Evolutionary conservation across 2,888 invertebrate genomes (phyloP).

Genomic region (Torymus auratus): DNA sequence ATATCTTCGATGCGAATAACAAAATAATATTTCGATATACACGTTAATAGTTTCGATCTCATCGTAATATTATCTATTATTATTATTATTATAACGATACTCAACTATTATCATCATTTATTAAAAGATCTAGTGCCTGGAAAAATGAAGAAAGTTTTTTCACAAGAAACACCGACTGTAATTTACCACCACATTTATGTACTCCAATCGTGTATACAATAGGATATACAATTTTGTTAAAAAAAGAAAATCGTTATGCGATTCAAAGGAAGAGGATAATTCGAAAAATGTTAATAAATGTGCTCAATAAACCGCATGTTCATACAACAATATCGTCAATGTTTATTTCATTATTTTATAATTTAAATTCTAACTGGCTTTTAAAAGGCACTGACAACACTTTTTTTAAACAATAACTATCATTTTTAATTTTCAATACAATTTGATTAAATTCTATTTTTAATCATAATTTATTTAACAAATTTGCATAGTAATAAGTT

Average conservation of each 20-base stretch:
- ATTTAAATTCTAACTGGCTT: no score
- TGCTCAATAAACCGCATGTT: constrained; percentile 50
- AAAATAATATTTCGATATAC: constrained; percentile 17
- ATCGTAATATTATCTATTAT: constrained; percentile 43
- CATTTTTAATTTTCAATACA: no score
- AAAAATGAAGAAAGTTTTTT: constrained; percentile 49
- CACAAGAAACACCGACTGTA: constrained; percentile 27
- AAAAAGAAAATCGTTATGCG: constrained; percentile 47
- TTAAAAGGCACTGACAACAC: no score
- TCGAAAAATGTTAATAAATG: constrained; percentile 49
- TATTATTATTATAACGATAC: constrained; percentile 7
- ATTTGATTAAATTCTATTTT: no score
- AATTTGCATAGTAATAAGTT: no score
- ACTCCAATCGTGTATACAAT: constrained; percentile 41
- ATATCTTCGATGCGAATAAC: constrained; percentile 23
- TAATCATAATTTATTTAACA: no score
- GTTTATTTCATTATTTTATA: no score
- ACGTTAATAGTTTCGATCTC: constrained; percentile 36
- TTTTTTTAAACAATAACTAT: no score
- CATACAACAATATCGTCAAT: not conserved
- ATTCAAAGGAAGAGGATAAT: constrained; percentile 13
- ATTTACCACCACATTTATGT: constrained; percentile 42
- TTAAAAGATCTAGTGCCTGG: constrained; percentile 50
- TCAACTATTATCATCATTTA: constrained; percentile 15
- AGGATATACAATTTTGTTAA: constrained; percentile 27